These are phyloP conservation scores for Enteromius thamalakanensis DNA, from an alignment of 2,797 vertebrate genomes.

Conservation along the genomic window DNA sequence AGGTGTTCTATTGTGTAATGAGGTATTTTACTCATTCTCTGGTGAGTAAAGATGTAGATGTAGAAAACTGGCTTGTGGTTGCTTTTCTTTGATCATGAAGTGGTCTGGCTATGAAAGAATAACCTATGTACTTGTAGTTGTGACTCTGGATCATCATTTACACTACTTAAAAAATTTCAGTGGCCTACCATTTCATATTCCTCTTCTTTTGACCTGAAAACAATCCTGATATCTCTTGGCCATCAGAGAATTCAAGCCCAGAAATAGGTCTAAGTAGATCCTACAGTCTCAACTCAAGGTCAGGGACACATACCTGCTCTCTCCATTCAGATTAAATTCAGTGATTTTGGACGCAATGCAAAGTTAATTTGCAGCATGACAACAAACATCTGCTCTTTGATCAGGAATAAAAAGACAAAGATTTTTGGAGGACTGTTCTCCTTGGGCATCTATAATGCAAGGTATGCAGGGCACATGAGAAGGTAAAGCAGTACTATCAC, in stretches of 20 bases:
- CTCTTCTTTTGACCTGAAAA: conserved; percentile 34
- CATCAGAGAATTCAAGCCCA: conserved; percentile 59
- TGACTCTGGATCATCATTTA: not conserved
- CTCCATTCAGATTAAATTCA: conserved; percentile 16
- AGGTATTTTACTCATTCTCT: not conserved
- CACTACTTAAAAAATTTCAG: not conserved
- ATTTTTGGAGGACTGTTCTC: conserved; percentile 46
- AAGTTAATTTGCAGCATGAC: not conserved
- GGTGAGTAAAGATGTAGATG: not conserved
- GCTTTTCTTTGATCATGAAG: not conserved
- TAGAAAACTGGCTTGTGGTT: not conserved
- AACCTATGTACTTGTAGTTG: not conserved
- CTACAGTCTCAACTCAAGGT: conserved; percentile 57
- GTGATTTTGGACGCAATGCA: not conserved
- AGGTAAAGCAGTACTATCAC: conserved; percentile 53
- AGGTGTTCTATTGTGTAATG: not conserved
- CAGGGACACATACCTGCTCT: conserved; percentile 45
- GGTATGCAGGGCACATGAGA: conserved; percentile 55
- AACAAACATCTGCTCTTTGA: conserved; percentile 6
- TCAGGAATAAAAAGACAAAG: conserved; percentile 9
- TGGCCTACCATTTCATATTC: not conserved
- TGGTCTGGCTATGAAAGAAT: not conserved
- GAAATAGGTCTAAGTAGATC: conserved; percentile 60
- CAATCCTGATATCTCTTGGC: conserved; percentile 55
- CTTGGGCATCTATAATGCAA: conserved; percentile 58